Conservation (phyloP, 2,888 invertebrate genomes). For the Criorhina ranunculi region DNA sequence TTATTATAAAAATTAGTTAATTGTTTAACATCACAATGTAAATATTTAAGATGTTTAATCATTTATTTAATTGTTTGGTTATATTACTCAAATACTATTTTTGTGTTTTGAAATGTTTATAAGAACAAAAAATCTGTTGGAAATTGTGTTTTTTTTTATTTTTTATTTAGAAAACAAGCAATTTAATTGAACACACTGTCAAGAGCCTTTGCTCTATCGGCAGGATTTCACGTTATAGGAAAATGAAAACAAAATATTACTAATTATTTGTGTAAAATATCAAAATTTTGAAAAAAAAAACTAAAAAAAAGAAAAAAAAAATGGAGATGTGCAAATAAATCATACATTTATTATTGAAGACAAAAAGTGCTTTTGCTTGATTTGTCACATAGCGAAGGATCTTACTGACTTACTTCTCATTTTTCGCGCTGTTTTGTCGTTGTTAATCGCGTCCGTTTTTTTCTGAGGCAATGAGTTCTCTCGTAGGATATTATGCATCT, state of each 20-base stretch:
- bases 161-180: slow-evolving; percentile 5
- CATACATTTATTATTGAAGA: slow-evolving; percentile 72
- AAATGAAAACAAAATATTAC: slow-evolving; percentile 20
- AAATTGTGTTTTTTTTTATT: background rate
- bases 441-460: too few species aligned
- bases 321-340: slow-evolving; percentile 71
- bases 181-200: background rate
- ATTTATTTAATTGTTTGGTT: slow-evolving; percentile 18
- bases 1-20: slow-evolving; percentile 5
- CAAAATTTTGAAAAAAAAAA: slow-evolving; percentile 47
- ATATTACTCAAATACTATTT: slow-evolving; percentile 5
- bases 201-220: background rate
- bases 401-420: too few species aligned
- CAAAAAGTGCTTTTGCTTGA: background rate
- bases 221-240: slow-evolving; percentile 11
- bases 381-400: too few species aligned
- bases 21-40: slow-evolving; percentile 58
- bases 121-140: background rate
- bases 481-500: too few species aligned
- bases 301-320: slow-evolving; percentile 15
- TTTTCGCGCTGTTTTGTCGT: too few species aligned
- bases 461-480: too few species aligned
- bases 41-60: slow-evolving; percentile 38
- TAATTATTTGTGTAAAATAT: slow-evolving; percentile 70
- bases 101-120: slow-evolving; percentile 7